Evolutionary conservation across 2,113 vertebrate species (phyloP).

Genomic region (Rallus limicola): DNA sequence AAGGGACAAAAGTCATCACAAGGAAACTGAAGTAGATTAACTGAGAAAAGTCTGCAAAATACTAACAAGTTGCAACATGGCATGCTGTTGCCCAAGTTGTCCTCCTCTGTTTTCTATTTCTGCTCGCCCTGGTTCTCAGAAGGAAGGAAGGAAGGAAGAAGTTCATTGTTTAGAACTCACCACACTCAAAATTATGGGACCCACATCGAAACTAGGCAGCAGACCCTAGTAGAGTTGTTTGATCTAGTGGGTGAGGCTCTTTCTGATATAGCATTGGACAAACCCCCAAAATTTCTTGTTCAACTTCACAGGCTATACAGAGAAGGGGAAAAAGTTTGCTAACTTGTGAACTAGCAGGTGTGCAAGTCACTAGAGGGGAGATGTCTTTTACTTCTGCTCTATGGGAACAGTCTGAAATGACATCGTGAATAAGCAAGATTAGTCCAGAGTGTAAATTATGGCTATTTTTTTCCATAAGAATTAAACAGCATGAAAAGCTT

Average conservation of each 20-base stretch:
- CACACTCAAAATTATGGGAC: background rate
- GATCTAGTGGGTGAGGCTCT: background rate
- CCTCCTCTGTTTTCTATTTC: background rate
- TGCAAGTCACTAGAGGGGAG: background rate
- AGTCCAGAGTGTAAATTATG: background rate
- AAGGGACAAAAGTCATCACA: background rate
- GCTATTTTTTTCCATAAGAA: background rate
- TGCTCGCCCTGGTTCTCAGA: background rate
- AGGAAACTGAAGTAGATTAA: background rate
- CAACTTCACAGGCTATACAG: background rate
- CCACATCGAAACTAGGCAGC: background rate
- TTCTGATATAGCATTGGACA: background rate
- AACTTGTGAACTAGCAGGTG: background rate
- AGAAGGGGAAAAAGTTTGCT: background rate
- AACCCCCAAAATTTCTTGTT: background rate
- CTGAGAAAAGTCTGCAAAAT: background rate
- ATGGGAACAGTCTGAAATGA: background rate
- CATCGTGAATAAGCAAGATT: background rate
- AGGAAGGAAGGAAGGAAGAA: background rate
- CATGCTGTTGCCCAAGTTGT: background rate
- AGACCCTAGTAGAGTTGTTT: background rate
- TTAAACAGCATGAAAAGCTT: background rate
- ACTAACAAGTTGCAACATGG: background rate
- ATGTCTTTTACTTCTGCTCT: background rate
- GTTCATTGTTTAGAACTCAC: fast-evolving